phyloP scores from a whole-genome alignment of 2,113 vertebrate species.

The Cricetomys ansorgei region DNA sequence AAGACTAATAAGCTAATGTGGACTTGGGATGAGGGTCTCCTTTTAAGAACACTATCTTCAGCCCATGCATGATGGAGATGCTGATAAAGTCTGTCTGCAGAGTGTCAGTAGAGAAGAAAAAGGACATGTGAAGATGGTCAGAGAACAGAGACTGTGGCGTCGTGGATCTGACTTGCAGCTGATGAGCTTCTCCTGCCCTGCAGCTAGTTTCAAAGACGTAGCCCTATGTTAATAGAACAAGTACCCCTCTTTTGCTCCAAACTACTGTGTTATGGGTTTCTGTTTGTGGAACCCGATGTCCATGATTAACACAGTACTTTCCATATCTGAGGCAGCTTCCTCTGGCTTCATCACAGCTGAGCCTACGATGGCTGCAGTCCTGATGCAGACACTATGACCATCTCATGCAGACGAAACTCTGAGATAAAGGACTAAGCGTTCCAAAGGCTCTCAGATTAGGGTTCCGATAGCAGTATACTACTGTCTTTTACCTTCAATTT shows the following conservation, averaged over 20 bases:
- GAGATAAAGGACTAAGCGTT: not conserved
- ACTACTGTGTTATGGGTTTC: not conserved
- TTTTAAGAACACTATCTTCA: constrained; percentile 46
- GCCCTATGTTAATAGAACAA: not conserved
- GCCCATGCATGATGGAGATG: not conserved
- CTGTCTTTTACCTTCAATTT: too few species aligned
- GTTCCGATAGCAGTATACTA: too few species aligned
- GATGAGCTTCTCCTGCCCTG: not conserved
- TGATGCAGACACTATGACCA: not conserved
- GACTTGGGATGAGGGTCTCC: not conserved
- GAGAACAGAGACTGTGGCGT: not conserved
- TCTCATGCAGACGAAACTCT: not conserved
- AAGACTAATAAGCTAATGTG: constrained; percentile 27
- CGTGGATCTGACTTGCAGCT: not conserved
- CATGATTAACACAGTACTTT: not conserved
- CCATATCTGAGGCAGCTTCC: constrained; percentile 7
- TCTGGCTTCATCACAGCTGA: not conserved
- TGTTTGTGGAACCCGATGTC: not conserved
- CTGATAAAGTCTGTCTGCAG: constrained; percentile 1
- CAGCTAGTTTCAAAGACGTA: not conserved
- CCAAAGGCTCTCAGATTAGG: not conserved
- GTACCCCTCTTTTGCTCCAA: not conserved
- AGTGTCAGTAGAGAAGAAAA: constrained; percentile 32
- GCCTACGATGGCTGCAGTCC: not conserved
- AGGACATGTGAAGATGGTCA: not conserved